Conservation (phyloP, 2,113 vertebrate genomes). For the Ondatra zibethicus region DNA sequence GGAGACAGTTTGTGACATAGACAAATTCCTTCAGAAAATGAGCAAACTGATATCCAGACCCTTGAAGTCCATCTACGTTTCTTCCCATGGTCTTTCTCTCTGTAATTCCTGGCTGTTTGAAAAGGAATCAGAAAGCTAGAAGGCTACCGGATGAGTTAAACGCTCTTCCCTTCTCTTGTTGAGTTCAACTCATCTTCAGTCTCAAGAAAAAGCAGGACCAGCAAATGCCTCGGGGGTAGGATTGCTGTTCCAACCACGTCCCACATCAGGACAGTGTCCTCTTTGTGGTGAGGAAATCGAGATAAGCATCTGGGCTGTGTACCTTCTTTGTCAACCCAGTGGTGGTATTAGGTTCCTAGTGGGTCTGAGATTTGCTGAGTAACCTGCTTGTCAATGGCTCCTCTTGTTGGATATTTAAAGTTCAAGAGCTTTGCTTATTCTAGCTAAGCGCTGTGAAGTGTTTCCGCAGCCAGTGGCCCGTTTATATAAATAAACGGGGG, state of each 20-base stretch:
- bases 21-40: neutral
- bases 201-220: neutral
- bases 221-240: neutral
- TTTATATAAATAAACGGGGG: constrained; percentile 86
- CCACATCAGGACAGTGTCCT: neutral
- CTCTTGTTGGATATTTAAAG: constrained; percentile 86
- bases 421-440: constrained; percentile 88
- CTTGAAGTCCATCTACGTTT: neutral
- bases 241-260: neutral
- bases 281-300: neutral
- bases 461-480: constrained; percentile 79
- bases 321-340: constrained; percentile 59
- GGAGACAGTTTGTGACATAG: neutral
- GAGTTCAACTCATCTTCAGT: neutral
- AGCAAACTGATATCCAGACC: neutral
- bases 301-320: constrained; percentile 38
- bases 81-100: neutral
- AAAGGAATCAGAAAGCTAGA: neutral
- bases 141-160: neutral
- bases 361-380: constrained; percentile 77
- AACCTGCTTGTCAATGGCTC: constrained; percentile 84
- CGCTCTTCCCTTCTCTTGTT: neutral
- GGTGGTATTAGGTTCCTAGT: constrained; percentile 58
- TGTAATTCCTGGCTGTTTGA: neutral
- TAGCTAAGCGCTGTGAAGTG: constrained; percentile 87